These are phyloP conservation scores for Eilema caniola DNA, from an alignment of 2,888 invertebrate species.

Conservation along the genomic window DNA sequence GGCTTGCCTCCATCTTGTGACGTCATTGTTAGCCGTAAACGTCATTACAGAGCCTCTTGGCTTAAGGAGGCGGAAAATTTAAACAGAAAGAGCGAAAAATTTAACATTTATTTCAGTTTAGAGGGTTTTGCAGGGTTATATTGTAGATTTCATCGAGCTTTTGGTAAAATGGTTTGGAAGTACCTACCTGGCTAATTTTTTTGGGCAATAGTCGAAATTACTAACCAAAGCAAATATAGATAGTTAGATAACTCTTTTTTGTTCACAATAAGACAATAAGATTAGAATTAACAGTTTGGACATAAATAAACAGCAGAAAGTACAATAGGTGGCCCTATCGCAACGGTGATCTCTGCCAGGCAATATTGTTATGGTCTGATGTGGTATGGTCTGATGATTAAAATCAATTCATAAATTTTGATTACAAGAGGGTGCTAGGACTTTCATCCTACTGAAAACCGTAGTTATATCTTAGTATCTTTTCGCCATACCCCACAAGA, in stretches of 20 bases:
- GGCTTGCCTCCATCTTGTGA: conserved; percentile 69
- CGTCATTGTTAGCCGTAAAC: conserved; percentile 72
- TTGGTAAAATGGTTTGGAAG: background rate
- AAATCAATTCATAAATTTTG: background rate
- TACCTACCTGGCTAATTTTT: background rate
- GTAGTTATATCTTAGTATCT: too few relatives aligned
- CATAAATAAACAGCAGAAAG: too few relatives aligned
- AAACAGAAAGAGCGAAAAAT: conserved; percentile 64
- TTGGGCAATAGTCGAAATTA: too few relatives aligned
- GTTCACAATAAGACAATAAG: too few relatives aligned
- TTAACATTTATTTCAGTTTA: conserved; percentile 60
- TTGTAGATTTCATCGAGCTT: conserved; percentile 14
- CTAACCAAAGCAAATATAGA: too few relatives aligned
- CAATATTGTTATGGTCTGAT: too few relatives aligned
- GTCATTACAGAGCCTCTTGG: conserved; percentile 70
- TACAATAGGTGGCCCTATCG: too few relatives aligned
- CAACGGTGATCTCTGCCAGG: too few relatives aligned
- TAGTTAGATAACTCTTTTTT: too few relatives aligned
- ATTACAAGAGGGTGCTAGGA: background rate
- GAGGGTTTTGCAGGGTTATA: conserved; percentile 8
- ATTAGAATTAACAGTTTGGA: too few relatives aligned
- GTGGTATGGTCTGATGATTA: too few relatives aligned
- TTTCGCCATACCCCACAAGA: too few relatives aligned
- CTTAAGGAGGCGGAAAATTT: conserved; percentile 70
- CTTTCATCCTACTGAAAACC: background rate